phyloP scores from a whole-genome alignment of 1,140 invertebrate species.

The Drosophila gunungcola region DNA sequence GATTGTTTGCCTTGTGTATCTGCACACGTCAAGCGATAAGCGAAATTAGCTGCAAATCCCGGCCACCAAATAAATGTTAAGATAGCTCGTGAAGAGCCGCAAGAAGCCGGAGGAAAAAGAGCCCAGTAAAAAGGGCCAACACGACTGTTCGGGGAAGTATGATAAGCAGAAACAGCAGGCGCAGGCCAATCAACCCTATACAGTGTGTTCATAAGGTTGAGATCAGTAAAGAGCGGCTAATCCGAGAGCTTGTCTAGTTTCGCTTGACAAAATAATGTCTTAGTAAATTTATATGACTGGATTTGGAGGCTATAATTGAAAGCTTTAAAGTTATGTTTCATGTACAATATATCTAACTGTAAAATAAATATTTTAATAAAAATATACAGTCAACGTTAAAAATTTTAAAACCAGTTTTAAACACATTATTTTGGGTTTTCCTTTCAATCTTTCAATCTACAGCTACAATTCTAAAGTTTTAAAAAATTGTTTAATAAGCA shows the following conservation, averaged over 20 bases:
- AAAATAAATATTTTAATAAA: no score
- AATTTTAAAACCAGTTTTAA: no score
- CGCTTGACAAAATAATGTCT: neutral
- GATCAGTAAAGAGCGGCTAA: slow-evolving; percentile 15
- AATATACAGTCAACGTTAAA: no score
- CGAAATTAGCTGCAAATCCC: slow-evolving; percentile 44
- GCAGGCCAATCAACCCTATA: slow-evolving; percentile 38
- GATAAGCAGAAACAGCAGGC: slow-evolving; percentile 22
- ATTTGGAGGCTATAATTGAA: neutral
- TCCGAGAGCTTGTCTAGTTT: slow-evolving; percentile 20
- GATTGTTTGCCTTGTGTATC: slow-evolving; percentile 41
- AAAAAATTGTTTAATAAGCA: no score
- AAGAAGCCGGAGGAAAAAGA: slow-evolving; percentile 24
- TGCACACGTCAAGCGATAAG: slow-evolving; percentile 36
- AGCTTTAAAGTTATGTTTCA: no score
- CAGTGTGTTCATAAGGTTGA: slow-evolving; percentile 25
- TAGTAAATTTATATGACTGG: neutral
- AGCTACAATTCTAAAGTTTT: no score
- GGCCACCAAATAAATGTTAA: slow-evolving; percentile 32
- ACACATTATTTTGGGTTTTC: no score
- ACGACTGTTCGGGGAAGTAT: slow-evolving; percentile 15
- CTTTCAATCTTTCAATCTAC: no score
- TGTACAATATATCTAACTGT: no score
- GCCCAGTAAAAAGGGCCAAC: slow-evolving; percentile 20
- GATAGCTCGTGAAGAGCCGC: slow-evolving; percentile 19